These are phyloP conservation scores for Macrobrachium nipponense DNA, from an alignment of 1,140 invertebrate genomes.

Conservation along the genomic window DNA sequence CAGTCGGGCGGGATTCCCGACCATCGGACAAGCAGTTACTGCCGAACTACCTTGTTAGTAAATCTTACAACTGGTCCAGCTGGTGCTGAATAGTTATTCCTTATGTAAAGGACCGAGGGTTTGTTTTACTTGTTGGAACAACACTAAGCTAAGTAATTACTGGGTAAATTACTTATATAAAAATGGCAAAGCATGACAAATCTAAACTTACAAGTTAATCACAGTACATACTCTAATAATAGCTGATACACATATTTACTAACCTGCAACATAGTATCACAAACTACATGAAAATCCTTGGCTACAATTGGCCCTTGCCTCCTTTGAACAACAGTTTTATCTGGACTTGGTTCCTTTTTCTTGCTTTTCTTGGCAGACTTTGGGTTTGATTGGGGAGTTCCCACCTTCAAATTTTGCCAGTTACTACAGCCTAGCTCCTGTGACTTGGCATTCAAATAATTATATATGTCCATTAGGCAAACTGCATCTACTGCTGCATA, in stretches of 20 bases:
- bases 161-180: neutral
- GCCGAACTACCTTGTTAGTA: no score
- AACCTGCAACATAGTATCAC: constrained; percentile 54
- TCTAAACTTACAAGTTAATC: neutral
- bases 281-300: constrained; percentile 36
- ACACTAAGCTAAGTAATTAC: neutral
- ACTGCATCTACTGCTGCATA: constrained; percentile 40
- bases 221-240: neutral
- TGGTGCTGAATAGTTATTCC: no score
- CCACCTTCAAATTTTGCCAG: constrained; percentile 31
- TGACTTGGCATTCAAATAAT: constrained; percentile 19
- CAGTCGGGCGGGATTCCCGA: no score
- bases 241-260: neutral
- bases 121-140: no score
- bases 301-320: constrained; percentile 24
- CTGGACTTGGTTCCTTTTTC: neutral
- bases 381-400: neutral
- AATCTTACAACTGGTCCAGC: no score
- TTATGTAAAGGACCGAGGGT: no score
- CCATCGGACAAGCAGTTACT: no score
- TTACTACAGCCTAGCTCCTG: constrained; percentile 15
- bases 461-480: constrained; percentile 36
- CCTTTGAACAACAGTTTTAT: neutral
- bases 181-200: no score
- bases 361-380: constrained; percentile 27